Base-by-base conservation (phyloP, 2,113 vertebrate genomes). In the Cyanoliseus patagonus region DNA sequence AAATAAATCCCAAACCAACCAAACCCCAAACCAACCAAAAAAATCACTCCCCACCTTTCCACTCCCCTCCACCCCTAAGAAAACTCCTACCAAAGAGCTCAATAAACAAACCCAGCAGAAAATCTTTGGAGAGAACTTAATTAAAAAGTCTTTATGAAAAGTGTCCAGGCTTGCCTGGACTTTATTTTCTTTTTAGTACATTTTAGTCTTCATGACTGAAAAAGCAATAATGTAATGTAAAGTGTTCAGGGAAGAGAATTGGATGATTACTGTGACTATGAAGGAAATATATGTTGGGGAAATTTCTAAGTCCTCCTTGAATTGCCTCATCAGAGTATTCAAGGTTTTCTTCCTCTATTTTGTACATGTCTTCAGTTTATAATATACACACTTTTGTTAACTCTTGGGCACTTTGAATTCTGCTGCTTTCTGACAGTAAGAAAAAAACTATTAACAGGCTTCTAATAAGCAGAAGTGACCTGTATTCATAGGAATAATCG, bases 401-500 rank as follows among this genome's bases (percentile, higher is more conserved):
- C 15, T 86, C 42, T 63, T 75, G 30, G 0, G 0, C 19, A 51
- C 23, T 86, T 67, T 3, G 22, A 81, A 86, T 88, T 83, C 46
- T 68, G 11, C 27, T 94, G 30, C 52, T 81, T 7, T 1, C 24
- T 51, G 53, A 55, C 33, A 84, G 61, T 68, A 27, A 94, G 49
- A 94, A 94, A 94, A 95, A 95, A 90, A n/a, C 57, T 86, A 61
- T 88, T 94, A 94, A 53, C 55, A 95, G 55, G 19, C 28, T 72
- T 64, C 28, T 78, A 55, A n/a, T 42, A 87, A 86, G 41, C n/a
- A 86, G 55, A 74, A 96, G 37, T 1, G 17, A 90, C 19, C n/a
- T 74, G 13, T 39, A 55, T 86, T 88, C 35, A 13, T 25, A 64
- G 13, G 35, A 49, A 51, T 76, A 76, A 84, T 89, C 84, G 85